Evolutionary conservation across 1,140 invertebrate species (phyloP).

Genomic region (Drosophila mojavensis): DNA sequence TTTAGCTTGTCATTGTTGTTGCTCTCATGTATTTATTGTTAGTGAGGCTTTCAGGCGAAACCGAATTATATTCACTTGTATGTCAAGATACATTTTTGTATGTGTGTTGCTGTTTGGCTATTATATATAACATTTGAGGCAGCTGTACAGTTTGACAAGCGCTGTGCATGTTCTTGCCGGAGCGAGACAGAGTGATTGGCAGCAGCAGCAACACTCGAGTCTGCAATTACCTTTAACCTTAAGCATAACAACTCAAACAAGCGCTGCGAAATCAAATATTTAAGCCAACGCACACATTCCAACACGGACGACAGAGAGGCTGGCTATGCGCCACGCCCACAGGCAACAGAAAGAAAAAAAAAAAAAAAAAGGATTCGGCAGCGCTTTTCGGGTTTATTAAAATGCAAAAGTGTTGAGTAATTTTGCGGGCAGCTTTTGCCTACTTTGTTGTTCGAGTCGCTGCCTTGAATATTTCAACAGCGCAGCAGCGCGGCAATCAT

Average conservation of each 20-base stretch:
- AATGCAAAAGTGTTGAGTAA: constrained; percentile 55
- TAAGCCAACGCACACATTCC: constrained; percentile 24
- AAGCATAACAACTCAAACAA: constrained; percentile 41
- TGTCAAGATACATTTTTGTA: constrained; percentile 41
- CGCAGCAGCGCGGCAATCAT: constrained; percentile 38
- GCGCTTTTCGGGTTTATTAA: constrained; percentile 42
- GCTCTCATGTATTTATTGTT: constrained; percentile 69
- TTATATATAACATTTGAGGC: constrained; percentile 46
- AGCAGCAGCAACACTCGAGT: constrained; percentile 11
- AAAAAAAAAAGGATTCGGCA: constrained; percentile 12
- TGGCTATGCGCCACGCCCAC: constrained; percentile 18
- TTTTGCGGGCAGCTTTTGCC: constrained; percentile 34
- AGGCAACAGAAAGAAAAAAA: not conserved
- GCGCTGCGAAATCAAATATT: constrained; percentile 43
- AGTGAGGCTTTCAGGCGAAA: constrained; percentile 69
- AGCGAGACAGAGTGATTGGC: not conserved
- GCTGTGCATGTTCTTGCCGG: constrained; percentile 3
- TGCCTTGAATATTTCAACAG: constrained; percentile 41
- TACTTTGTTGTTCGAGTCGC: not conserved
- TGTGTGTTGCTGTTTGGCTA: constrained; percentile 25
- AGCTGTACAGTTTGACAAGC: constrained; percentile 33
- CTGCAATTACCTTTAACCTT: constrained; percentile 59
- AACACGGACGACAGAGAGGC: not conserved
- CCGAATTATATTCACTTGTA: constrained; percentile 77
- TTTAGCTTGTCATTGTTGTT: constrained; percentile 78